Evolutionary conservation across 2,888 invertebrate genomes (phyloP), one percentile per base, ranked within the genome.

Genomic region (Cephus rjabovi): DNA sequence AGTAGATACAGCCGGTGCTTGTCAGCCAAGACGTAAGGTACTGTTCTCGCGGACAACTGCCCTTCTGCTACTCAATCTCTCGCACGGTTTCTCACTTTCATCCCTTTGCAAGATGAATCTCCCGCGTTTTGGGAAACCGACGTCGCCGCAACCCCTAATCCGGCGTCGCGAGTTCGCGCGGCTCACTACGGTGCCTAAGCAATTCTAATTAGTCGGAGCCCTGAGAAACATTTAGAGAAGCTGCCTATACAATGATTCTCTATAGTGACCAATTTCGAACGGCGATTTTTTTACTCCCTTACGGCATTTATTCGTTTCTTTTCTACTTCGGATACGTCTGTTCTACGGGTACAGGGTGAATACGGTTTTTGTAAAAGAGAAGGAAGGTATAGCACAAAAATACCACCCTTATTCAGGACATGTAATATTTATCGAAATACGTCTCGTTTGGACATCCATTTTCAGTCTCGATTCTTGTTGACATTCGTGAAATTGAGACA

Each of bases 401-500:
- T 56, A 56, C 56, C 56, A 56, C 23, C 56, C 56, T 15, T 56
- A 56, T 56, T 56, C 56, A 9, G 9, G 23, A 23, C 23, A 71
- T 78, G 68, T 77, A 82, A 82, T 81, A 81, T 87, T 86, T 85
- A 85, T 86, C 84, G 82, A 81, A 34, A 71, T 31, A 82, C 80
- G 81, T 84, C 85, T 84, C 84, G 81, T 81, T 86, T 84, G 83
- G 85, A 83, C 79, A 77, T 84, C 81, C 81, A 83, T 86, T 85
- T 84, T 82, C 82, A 79, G 79, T 83, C 79, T 80, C 82, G 84
- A 84, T 84, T 84, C 82, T 84, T 86, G 87, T 86, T 87, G 88
- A 88, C 88, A 87, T 86, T 86, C 86, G 85, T 81, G 86, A 85
- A 88, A 87, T 88, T 85, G 88, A 88, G 85, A 78, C 82, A 81